Evolutionary conservation across 2,797 vertebrate species (phyloP).

Genomic region (Nannoperca obscura): DNA sequence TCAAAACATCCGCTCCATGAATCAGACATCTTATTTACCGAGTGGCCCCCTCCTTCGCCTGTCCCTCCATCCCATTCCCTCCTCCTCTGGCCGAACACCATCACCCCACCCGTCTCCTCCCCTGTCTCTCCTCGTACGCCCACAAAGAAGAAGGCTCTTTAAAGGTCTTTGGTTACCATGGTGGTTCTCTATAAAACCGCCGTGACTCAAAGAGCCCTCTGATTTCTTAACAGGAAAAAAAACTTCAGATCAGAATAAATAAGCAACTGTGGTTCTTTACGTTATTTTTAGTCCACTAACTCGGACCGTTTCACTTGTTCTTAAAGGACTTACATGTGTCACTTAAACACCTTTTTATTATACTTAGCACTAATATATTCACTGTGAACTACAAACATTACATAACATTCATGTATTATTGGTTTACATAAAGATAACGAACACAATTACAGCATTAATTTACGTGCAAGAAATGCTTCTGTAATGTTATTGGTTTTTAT

Average conservation of each 20-base stretch:
- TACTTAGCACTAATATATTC: background rate
- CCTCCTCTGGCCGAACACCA: constrained; percentile 16
- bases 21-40: constrained; percentile 84
- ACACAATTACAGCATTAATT: background rate
- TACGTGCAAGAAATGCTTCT: background rate
- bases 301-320: constrained; percentile 31
- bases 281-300: constrained; percentile 67
- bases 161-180: constrained; percentile 62
- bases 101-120: constrained; percentile 43
- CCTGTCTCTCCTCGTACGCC: constrained; percentile 48
- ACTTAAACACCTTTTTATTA: constrained; percentile 1
- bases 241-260: constrained; percentile 67
- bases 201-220: constrained; percentile 71
- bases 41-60: constrained; percentile 53
- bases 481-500: too few relatives aligned
- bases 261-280: constrained; percentile 55
- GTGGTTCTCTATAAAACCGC: constrained; percentile 67
- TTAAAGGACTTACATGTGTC: constrained; percentile 13
- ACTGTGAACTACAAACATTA: background rate
- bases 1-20: constrained; percentile 88
- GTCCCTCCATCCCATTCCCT: constrained; percentile 28
- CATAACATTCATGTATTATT: background rate
- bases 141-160: constrained; percentile 59
- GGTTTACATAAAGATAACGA: background rate
- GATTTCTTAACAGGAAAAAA: constrained; percentile 57